Percentiles rank a stretch among this genome's conserved stretches.
Evolutionary conservation across 2,888 invertebrate genomes (phyloP).

Genomic region (Caenorhabditis plicata): DNA sequence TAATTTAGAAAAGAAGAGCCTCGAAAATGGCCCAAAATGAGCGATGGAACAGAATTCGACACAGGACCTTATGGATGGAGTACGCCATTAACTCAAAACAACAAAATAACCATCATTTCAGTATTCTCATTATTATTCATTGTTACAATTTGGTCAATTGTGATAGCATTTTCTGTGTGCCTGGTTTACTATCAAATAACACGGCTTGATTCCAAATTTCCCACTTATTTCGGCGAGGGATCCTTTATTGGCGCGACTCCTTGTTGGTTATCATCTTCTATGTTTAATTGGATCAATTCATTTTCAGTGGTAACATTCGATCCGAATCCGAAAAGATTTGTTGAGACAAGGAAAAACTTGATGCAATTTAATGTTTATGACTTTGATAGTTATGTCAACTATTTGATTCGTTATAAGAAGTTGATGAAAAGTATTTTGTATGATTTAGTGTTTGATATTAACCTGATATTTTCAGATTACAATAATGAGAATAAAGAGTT

Average conservation of each 20-base stretch:
- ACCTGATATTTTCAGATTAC: background rate
- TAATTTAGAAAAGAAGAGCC: no score
- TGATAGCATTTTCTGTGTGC: slow-evolving; percentile 14
- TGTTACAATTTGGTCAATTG: slow-evolving; percentile 26
- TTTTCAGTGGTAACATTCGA: slow-evolving; percentile 25
- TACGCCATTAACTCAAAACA: background rate
- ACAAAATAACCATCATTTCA: background rate
- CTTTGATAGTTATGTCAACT: slow-evolving; percentile 18
- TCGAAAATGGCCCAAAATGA: slow-evolving; percentile 38
- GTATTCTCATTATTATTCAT: no score
- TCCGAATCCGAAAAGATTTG: slow-evolving; percentile 31
- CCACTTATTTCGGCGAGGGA: slow-evolving; percentile 31
- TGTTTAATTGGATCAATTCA: background rate
- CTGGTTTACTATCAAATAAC: slow-evolving; percentile 19
- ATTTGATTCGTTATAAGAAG: slow-evolving; percentile 28
- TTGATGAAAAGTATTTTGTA: slow-evolving; percentile 21
- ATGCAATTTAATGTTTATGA: slow-evolving; percentile 32
- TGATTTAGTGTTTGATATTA: background rate
- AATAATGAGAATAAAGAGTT: slow-evolving; percentile 1
- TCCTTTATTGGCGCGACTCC: slow-evolving; percentile 34
- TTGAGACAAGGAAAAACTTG: slow-evolving; percentile 13
- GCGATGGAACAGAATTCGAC: slow-evolving; percentile 33
- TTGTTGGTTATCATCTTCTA: slow-evolving; percentile 9
- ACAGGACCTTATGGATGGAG: slow-evolving; percentile 29
- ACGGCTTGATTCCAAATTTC: slow-evolving; percentile 18